These are phyloP conservation scores for Aphelocoma coerulescens DNA, from an alignment of 2,113 vertebrate genomes.

Conservation along the genomic window DNA sequence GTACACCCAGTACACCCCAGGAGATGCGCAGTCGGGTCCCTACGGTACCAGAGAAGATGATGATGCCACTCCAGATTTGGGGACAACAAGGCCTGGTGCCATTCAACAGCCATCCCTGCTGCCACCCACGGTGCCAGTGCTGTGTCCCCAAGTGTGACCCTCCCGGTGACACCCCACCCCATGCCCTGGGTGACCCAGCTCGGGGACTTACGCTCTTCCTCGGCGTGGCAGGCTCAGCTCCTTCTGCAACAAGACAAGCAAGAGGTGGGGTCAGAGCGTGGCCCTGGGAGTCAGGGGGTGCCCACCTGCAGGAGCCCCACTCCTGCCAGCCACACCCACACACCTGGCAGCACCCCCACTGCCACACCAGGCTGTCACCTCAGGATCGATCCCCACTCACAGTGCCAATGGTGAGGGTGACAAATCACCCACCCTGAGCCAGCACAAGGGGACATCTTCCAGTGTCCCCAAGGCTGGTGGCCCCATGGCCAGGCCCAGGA, in stretches of 20 bases:
- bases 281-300: rapidly evolving
- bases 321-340: background rate
- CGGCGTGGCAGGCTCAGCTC: conserved; percentile 92
- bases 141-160: background rate
- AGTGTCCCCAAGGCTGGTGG: background rate
- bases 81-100: background rate
- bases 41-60: rapidly evolving
- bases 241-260: conserved; percentile 77
- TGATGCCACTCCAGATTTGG: background rate
- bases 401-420: background rate
- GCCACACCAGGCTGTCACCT: rapidly evolving
- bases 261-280: background rate
- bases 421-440: rapidly evolving
- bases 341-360: background rate
- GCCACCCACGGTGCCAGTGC: rapidly evolving
- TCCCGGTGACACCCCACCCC: background rate
- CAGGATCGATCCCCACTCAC: rapidly evolving
- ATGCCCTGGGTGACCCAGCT: rapidly evolving
- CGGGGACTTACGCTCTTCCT: conserved; percentile 84
- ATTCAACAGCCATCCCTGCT: rapidly evolving
- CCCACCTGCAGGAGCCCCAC: background rate
- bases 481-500: background rate
- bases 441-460: background rate
- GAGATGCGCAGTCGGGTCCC: rapidly evolving
- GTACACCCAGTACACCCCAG: background rate